phyloP scores from a whole-genome alignment of 2,797 vertebrate genomes.

The Chelonia mydas region DNA sequence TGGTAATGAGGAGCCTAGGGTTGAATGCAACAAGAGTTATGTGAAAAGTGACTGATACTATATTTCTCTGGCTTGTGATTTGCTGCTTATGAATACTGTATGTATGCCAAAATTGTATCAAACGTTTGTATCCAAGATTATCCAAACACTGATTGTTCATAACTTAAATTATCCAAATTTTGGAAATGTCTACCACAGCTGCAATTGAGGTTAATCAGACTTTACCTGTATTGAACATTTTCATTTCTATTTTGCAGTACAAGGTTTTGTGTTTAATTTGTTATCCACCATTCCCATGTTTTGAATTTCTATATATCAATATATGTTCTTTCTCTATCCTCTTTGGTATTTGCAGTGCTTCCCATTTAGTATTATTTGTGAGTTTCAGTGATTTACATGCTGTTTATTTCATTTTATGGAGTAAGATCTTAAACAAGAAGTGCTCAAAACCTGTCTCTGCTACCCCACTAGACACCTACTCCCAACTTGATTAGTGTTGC shows the following conservation, averaged over 20 bases:
- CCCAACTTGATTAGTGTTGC: background rate
- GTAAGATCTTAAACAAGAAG: background rate
- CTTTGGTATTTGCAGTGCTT: background rate
- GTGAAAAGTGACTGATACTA: background rate
- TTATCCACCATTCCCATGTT: background rate
- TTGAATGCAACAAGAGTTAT: background rate
- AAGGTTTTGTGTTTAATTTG: background rate
- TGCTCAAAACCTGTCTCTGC: background rate
- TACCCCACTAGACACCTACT: background rate
- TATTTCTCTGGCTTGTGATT: background rate
- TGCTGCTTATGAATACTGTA: background rate
- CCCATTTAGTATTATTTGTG: background rate
- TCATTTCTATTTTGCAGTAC: background rate
- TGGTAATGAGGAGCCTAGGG: background rate
- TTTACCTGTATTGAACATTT: background rate
- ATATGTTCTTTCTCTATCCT: background rate
- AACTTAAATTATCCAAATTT: background rate
- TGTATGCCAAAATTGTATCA: background rate
- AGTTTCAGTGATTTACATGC: background rate
- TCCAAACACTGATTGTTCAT: background rate
- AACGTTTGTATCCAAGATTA: background rate
- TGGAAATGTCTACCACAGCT: background rate
- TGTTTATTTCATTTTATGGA: background rate
- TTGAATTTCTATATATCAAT: background rate
- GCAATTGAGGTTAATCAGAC: background rate